These are phyloP conservation scores for Herminia tarsipennalis DNA, from an alignment of 2,888 invertebrate genomes.

Conservation along the genomic window DNA sequence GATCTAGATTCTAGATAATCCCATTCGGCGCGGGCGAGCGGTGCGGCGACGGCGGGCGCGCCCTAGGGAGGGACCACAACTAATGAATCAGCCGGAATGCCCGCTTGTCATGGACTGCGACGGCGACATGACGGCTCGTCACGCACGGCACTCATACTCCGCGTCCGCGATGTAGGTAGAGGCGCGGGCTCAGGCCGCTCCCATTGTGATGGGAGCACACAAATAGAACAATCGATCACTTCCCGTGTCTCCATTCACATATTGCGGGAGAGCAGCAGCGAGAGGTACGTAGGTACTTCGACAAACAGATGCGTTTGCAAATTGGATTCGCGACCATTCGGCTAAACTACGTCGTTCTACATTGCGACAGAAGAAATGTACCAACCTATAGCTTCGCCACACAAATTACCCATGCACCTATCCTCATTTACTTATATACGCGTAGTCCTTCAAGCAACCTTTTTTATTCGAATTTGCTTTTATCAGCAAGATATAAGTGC, in stretches of 20 bases:
- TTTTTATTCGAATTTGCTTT: no score
- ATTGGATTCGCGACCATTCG: no score
- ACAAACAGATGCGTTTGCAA: no score
- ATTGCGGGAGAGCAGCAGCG: background rate
- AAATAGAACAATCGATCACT: conserved; percentile 13
- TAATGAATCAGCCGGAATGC: conserved; percentile 26
- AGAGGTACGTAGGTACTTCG: no score
- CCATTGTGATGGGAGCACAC: conserved; percentile 7
- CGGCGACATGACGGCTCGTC: background rate
- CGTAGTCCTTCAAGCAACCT: no score
- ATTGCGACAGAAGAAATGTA: no score
- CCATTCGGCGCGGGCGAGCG: conserved; percentile 6
- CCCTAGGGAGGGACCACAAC: conserved; percentile 3
- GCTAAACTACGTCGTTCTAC: no score
- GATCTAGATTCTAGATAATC: conserved; percentile 25
- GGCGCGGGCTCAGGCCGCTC: conserved; percentile 2
- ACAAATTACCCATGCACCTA: no score
- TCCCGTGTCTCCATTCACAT: background rate
- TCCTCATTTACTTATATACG: no score
- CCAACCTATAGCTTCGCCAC: no score
- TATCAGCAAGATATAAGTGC: no score
- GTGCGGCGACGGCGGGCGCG: background rate
- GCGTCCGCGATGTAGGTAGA: no score
- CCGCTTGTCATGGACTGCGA: background rate
- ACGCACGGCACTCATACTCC: background rate